Evolutionary conservation across 1,140 invertebrate species (phyloP), one percentile per base, ranked within the genome.

Genomic region (Aricia agestis): DNA sequence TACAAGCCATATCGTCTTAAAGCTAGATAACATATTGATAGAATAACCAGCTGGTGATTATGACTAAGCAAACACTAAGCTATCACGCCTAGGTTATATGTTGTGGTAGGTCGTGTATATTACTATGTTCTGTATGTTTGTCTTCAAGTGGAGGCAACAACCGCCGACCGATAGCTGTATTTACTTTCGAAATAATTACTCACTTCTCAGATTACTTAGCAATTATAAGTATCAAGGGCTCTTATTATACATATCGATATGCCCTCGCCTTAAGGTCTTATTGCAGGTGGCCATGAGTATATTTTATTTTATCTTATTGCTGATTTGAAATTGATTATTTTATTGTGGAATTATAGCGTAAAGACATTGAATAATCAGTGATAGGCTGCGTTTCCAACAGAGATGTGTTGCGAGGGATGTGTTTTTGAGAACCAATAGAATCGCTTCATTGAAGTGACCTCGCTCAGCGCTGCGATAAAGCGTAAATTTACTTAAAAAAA

Each of bases 111-210:
- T 59, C 58, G 18, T 59, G 58, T 59, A 59, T n/a, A 2, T 59
- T 15, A 15, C n/a, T 59, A 17, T 36, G 9, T 36, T 2, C 25
- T 25, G 58, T 59, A 17, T 59, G 58, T 36, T 4, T 58, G 52
- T n/a, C 6, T 18, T 17, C 58, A 59, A 59, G 58, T 59, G 58
- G 58, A 9, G 58, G 58, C 58, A 59, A 59, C 58, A 18, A 9
- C 58, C 58, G 58, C 58, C 58, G 58, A 59, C 58, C 17, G 58
- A 59, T 59, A 59, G 58, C 9, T 2, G 13, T n/a, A 17, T n/a
- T 59, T 59, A 17, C n/a, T 18, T 59, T 59, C 18, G n/a, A 59
- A 59, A 59, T 59, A 59, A 59, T 59, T 59, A 59, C 58, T 59
- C 58, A 59, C n/a, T 13, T n/a, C 58, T 59, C 58, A 17, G 58